A percentile compares a stretch with the other conserved stretches of the same genome.
phyloP scores from a whole-genome alignment of 2,113 vertebrate species.

The Pelusios castaneus region DNA sequence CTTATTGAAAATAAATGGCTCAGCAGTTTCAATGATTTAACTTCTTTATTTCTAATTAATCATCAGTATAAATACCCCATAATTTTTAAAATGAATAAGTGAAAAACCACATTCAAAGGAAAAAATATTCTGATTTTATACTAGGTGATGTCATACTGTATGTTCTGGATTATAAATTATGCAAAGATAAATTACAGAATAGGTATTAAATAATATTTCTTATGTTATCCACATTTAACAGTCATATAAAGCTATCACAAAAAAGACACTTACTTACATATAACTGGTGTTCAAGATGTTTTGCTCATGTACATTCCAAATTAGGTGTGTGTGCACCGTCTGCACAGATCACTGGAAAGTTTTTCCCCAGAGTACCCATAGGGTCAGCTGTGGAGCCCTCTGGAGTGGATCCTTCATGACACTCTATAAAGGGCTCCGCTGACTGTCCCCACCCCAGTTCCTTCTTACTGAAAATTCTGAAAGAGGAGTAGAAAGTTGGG shows the following conservation, averaged over 20 bases:
- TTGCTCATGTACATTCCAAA: no score
- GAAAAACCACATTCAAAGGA: background rate
- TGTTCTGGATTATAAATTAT: background rate
- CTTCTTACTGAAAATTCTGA: no score
- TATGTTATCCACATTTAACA: background rate
- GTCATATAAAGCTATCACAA: background rate
- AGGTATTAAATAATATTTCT: constrained; percentile 5
- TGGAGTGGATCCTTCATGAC: no score
- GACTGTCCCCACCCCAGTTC: no score
- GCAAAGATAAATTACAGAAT: background rate
- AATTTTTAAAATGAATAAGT: background rate
- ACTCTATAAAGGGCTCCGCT: no score
- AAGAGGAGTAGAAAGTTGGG: no score
- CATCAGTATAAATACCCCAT: background rate
- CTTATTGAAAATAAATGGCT: background rate
- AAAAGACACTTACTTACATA: no score
- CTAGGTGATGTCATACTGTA: background rate
- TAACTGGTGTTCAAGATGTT: no score
- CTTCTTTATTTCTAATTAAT: background rate
- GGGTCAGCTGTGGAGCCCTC: no score
- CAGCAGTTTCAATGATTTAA: background rate
- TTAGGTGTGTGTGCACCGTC: no score
- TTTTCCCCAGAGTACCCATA: no score
- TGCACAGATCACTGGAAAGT: no score
- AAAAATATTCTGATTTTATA: background rate